Base-by-base conservation (phyloP, 1,140 invertebrate species). In the Papilio polyxenes region DNA sequence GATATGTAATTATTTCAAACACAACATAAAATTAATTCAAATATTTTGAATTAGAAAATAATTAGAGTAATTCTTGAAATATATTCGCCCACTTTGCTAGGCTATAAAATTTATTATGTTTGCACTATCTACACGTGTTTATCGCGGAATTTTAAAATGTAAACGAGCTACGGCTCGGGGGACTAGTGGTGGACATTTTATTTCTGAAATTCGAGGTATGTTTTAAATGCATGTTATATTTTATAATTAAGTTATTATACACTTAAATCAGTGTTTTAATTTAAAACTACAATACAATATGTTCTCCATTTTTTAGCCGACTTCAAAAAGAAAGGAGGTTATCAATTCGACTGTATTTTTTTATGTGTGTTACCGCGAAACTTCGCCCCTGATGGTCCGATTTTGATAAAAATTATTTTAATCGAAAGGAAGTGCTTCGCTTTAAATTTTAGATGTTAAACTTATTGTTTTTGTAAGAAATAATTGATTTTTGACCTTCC, bases 91-190 rank as follows among this genome's bases (percentile, higher is more conserved):
- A 79, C 82, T 84, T 81, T 81, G 84, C 83, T 81, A 76, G 75
- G 81, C 83, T 83, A 84, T 44, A 84, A 84, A 90, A 92, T 90
- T 92, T 92, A 91, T 91, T 91, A 89, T 85, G 83, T 87, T 82
- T 75, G 83, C 85, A 85, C 82, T 90, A 90, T 92, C 89, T 92
- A 90, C 89, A 91, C 90, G 89, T 91, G 91, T 92, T 91, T 92
- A 92, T 90, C 90, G 86, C 84, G 81, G 87, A 88, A 91, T 89
- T 92, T 91, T 92, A 91, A 92, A 92, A 91, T 92, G 91, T 90
- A 92, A 92, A 92, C 86, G 86, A 89, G 86, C 87, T 87, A 37
- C 65, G 65, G 82, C 84, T 83, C 86, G 85, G 87, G 84, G 87
- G 76, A 37, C 49, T 53, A 51, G 51, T 56, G 37, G 2, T 40